A percentile compares a stretch with the other conserved stretches of the same genome.
Evolutionary conservation across 2,113 vertebrate genomes (phyloP).

Genomic region (Rhinopithecus roxellana): DNA sequence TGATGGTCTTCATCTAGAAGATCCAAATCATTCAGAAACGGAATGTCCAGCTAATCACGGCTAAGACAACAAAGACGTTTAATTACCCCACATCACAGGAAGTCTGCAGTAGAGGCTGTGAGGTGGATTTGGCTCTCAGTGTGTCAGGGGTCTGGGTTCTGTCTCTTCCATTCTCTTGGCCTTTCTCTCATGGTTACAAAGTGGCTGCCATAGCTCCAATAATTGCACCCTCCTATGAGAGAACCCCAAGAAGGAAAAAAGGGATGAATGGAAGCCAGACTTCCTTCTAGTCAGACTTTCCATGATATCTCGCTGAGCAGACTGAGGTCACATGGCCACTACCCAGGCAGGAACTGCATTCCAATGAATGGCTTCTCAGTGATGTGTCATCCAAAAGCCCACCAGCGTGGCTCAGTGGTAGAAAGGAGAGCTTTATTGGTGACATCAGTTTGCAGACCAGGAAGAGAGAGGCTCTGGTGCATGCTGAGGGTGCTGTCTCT

Average conservation of each 20-base stretch:
- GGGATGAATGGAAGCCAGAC: neutral
- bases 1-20: neutral
- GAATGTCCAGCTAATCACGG: accelerated
- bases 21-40: neutral
- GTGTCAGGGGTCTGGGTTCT: neutral
- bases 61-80: accelerated
- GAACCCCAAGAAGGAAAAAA: neutral
- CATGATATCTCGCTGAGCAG: neutral
- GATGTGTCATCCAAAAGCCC: neutral
- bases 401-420: neutral
- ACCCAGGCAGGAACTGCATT: neutral
- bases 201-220: neutral
- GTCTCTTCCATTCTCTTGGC: neutral
- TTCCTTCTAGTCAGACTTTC: neutral
- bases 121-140: neutral
- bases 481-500: no score
- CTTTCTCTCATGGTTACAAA: neutral
- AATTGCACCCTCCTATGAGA: neutral
- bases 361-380: accelerated
- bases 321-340: neutral
- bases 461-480: neutral
- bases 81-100: accelerated
- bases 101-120: neutral
- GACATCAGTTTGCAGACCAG: neutral
- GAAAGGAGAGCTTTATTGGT: no score